Percentiles rank a stretch among this genome's conserved stretches.
phyloP scores from a whole-genome alignment of 2,888 invertebrate species.

The Thymelicus sylvestris region DNA sequence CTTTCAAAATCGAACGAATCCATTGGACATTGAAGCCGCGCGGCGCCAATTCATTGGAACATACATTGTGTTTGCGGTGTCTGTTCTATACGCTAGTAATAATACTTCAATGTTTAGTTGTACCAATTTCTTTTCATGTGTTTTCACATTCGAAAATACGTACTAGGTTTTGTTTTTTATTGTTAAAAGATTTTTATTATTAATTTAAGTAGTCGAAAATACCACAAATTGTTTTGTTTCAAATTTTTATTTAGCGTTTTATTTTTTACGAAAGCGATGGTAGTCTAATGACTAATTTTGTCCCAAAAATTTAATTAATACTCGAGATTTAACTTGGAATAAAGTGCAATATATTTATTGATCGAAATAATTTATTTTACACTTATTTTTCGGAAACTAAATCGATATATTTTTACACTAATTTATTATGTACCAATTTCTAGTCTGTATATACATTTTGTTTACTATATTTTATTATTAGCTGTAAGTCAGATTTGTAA shows the following conservation, averaged over 20 bases:
- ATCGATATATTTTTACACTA: slow-evolving; percentile 46
- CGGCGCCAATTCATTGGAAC: no score
- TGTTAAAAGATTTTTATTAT: not conserved
- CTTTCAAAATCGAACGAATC: no score
- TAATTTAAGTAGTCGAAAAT: not conserved
- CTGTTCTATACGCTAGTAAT: no score
- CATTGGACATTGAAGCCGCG: no score
- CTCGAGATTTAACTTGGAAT: slow-evolving; percentile 47
- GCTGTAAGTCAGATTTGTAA: not conserved
- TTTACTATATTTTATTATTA: slow-evolving; percentile 41
- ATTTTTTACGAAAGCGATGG: slow-evolving; percentile 39
- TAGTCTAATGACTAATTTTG: slow-evolving; percentile 45
- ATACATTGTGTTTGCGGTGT: no score
- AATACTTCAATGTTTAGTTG: no score
- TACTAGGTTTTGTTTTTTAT: not conserved
- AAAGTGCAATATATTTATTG: slow-evolving; percentile 76
- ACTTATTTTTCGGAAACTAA: slow-evolving; percentile 44
- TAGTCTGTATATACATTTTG: slow-evolving; percentile 56
- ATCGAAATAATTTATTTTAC: slow-evolving; percentile 53
- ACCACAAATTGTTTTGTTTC: slow-evolving; percentile 34
- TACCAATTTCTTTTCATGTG: no score
- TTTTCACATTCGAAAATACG: no score
- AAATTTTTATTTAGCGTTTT: slow-evolving; percentile 17
- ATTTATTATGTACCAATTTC: slow-evolving; percentile 37
- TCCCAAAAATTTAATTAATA: slow-evolving; percentile 41